These are phyloP conservation scores for Chaetura pelagica DNA, from an alignment of 2,113 vertebrate genomes.

Conservation along the genomic window DNA sequence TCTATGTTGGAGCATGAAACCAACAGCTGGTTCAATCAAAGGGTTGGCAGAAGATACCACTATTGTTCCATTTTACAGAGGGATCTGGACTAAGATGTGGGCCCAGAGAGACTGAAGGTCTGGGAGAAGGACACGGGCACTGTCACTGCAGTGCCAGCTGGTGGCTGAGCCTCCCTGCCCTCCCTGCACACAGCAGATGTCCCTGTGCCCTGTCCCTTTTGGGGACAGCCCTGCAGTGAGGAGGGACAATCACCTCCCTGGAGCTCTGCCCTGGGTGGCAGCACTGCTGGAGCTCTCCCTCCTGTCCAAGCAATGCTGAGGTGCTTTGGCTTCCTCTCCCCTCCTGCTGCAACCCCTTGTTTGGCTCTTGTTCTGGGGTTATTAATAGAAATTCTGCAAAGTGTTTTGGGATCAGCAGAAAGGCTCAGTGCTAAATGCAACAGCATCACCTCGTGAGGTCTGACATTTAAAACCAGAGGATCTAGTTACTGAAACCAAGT, in stretches of 20 bases:
- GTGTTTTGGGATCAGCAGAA: conserved; percentile 42
- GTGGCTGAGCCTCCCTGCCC: background rate
- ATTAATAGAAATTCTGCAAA: conserved; percentile 56
- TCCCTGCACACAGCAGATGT: background rate
- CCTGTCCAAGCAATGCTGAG: background rate
- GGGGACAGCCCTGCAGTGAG: too few species aligned
- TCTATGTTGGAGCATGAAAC: background rate
- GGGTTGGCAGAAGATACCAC: background rate
- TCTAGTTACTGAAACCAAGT: conserved; percentile 45
- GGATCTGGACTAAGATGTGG: background rate
- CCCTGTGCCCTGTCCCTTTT: background rate
- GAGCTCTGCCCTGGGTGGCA: background rate
- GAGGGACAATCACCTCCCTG: too few species aligned
- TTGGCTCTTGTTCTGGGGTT: conserved; percentile 7
- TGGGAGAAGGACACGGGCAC: background rate
- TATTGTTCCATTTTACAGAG: background rate
- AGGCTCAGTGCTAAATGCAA: conserved; percentile 45
- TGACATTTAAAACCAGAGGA: conserved; percentile 58
- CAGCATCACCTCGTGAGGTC: conserved; percentile 25
- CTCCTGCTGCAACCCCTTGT: background rate
- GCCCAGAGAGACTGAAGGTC: background rate
- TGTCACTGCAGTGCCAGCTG: accelerated
- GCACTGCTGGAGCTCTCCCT: background rate
- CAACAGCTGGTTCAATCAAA: background rate
- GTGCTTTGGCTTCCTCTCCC: background rate